A percentile compares a stretch with the other conserved stretches of the same genome.
These are phyloP conservation scores for Chironomus striatipennis DNA, from an alignment of 1,140 invertebrate genomes.

Conservation along the genomic window DNA sequence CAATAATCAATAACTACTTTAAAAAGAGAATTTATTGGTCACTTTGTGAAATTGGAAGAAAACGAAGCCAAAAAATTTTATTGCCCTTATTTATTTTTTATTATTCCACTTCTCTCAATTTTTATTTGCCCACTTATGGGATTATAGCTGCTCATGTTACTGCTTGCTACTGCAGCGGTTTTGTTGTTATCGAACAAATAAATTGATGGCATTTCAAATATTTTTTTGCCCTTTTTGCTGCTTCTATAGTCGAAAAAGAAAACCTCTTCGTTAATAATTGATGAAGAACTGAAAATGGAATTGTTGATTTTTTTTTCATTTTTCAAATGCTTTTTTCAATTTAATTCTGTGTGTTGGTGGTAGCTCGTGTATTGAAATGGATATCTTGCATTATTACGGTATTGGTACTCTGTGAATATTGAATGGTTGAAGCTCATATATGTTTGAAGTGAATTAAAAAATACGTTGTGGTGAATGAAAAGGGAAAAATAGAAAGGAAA, in stretches of 20 bases:
- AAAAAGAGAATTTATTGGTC: not conserved
- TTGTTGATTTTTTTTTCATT: not conserved
- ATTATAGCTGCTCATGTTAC: not conserved
- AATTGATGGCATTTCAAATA: not conserved
- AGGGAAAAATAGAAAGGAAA: no score
- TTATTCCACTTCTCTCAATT: not conserved
- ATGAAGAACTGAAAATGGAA: not conserved
- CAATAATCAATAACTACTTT: not conserved
- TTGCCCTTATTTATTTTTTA: constrained; percentile 1
- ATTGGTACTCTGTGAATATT: not conserved
- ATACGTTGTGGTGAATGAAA: no score
- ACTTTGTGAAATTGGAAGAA: not conserved
- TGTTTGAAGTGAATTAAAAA: no score
- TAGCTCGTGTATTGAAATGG: not conserved
- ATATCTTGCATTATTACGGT: not conserved
- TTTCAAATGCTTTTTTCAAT: not conserved
- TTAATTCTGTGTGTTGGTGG: not conserved
- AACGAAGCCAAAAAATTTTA: not conserved
- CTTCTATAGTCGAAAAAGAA: not conserved
- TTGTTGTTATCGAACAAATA: constrained; percentile 8
- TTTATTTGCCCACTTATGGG: constrained; percentile 12
- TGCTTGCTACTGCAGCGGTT: not conserved
- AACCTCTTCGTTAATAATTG: constrained; percentile 1
- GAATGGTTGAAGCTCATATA: not conserved
- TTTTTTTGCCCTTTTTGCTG: not conserved